phyloP scores from a whole-genome alignment of 2,797 vertebrate species.

The Parotocinclus haroldoi region DNA sequence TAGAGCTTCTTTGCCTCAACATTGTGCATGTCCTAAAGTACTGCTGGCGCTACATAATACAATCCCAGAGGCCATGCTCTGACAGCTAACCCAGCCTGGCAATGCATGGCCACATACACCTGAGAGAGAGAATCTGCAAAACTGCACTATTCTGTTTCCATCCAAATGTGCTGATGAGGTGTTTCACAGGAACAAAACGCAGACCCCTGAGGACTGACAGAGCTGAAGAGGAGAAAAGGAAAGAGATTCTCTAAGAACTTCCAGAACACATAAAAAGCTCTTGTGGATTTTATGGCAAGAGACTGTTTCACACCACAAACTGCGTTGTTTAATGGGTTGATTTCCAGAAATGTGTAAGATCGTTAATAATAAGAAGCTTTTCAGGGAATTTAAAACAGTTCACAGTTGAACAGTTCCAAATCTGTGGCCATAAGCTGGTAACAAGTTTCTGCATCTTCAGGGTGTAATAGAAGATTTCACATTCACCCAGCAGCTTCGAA shows the following conservation, averaged over 20 bases:
- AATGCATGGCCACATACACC: conserved; percentile 26
- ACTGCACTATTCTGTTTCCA: conserved; percentile 31
- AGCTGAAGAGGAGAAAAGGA: conserved; percentile 9
- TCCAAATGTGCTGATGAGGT: conserved; percentile 31
- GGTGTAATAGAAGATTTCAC: no score
- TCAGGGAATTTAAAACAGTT: no score
- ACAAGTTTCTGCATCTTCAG: no score
- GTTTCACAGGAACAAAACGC: conserved; percentile 21
- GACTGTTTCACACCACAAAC: background rate
- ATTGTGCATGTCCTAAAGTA: conserved; percentile 2
- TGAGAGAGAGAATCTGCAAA: conserved; percentile 31
- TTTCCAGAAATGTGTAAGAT: background rate
- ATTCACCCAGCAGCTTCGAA: no score
- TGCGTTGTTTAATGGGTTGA: background rate
- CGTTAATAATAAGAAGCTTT: no score
- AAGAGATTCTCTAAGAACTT: conserved; percentile 2
- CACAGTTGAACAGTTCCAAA: no score
- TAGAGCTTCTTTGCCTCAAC: background rate
- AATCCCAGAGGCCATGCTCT: conserved; percentile 29
- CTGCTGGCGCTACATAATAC: conserved; percentile 25
- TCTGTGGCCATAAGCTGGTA: no score
- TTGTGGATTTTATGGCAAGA: conserved; percentile 9
- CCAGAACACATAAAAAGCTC: conserved; percentile 6
- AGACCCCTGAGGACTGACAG: conserved; percentile 14
- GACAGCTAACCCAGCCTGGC: conserved; percentile 17